A percentile compares a stretch with the other conserved stretches of the same genome.
These are phyloP conservation scores for Teleopsis dalmanni DNA, from an alignment of 1,140 invertebrate species.

Conservation along the genomic window DNA sequence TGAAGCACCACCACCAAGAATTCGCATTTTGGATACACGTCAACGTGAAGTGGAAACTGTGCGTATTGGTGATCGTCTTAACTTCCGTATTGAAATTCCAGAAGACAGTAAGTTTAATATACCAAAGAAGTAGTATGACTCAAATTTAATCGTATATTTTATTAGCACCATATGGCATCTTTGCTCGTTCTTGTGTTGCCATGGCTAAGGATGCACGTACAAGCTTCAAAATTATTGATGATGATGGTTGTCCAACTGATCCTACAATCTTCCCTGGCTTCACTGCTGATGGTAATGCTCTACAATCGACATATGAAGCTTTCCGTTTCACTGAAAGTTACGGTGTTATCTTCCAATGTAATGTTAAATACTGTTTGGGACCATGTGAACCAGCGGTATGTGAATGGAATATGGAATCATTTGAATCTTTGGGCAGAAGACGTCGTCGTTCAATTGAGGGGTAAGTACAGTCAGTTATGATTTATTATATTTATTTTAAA, in stretches of 20 bases:
- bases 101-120: constrained; percentile 74
- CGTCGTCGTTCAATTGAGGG: constrained; percentile 63
- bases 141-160: not conserved
- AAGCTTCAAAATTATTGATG: constrained; percentile 92
- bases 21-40: constrained; percentile 78
- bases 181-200: constrained; percentile 88
- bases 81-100: constrained; percentile 92
- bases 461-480: constrained; percentile 16
- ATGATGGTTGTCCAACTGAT: constrained; percentile 90
- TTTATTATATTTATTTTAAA: no score
- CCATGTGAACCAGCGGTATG: constrained; percentile 87
- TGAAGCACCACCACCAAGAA: constrained; percentile 87
- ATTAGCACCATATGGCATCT: constrained; percentile 88
- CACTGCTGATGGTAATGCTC: constrained; percentile 75
- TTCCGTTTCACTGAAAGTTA: constrained; percentile 94
- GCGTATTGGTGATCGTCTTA: constrained; percentile 87
- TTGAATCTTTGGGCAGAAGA: constrained; percentile 85
- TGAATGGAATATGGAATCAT: constrained; percentile 77
- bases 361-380: constrained; percentile 92
- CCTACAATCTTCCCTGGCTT: constrained; percentile 88
- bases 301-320: constrained; percentile 88
- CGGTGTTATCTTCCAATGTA: constrained; percentile 94
- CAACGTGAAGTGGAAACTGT: constrained; percentile 87
- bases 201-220: constrained; percentile 96
- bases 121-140: not conserved